These are phyloP conservation scores for Aphelocoma californica DNA, from an alignment of 2,797 vertebrate genomes.

Conservation along the genomic window DNA sequence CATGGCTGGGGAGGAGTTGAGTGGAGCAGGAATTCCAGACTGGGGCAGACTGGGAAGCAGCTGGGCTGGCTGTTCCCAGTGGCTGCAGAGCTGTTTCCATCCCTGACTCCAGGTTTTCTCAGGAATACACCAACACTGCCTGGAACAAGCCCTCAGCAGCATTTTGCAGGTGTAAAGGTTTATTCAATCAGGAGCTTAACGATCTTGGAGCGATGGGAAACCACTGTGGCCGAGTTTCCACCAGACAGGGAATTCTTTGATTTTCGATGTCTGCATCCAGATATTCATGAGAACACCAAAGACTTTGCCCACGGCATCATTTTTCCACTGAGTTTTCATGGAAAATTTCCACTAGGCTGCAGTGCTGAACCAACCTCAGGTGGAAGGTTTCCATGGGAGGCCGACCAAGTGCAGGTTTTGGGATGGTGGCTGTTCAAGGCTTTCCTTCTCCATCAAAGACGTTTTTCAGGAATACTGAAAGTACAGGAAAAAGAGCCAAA, in stretches of 20 bases:
- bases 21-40: background rate
- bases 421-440: background rate
- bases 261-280: background rate
- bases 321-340: constrained; percentile 2
- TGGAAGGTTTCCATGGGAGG: background rate
- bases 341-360: background rate
- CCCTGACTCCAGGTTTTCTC: accelerated
- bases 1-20: background rate
- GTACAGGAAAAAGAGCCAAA: background rate
- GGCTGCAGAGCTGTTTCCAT: background rate
- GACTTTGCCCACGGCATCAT: background rate
- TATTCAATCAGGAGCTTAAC: background rate
- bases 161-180: background rate
- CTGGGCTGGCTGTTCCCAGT: background rate
- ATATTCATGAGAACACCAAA: background rate
- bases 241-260: background rate
- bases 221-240: background rate
- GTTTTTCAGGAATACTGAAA: constrained; percentile 27
- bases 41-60: background rate
- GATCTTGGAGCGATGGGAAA: accelerated
- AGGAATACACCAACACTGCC: background rate
- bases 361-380: background rate
- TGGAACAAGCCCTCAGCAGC: background rate
- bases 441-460: background rate
- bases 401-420: background rate